phyloP scores from a whole-genome alignment of 2,113 vertebrate genomes.

The Scartelaos histophorus region DNA sequence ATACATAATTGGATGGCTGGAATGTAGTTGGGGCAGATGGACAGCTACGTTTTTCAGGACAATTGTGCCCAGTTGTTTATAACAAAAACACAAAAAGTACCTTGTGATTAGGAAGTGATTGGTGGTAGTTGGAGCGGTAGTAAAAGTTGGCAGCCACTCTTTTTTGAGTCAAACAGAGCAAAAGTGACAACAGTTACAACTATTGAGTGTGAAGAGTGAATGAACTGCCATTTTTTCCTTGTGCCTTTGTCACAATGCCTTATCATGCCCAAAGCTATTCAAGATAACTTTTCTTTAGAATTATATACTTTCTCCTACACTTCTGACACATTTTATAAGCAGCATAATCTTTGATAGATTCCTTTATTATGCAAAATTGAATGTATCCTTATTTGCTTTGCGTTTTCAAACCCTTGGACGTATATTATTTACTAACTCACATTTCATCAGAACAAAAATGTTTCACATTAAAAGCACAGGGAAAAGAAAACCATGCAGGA shows the following conservation, averaged over 20 bases:
- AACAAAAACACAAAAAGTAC: no score
- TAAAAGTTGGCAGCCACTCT: no score
- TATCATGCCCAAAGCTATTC: not conserved
- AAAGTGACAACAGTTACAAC: no score
- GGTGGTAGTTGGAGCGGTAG: no score
- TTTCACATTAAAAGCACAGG: conserved; percentile 13
- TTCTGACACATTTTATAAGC: conserved; percentile 1
- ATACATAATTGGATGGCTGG: no score
- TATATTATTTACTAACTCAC: conserved; percentile 47
- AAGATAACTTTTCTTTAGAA: not conserved
- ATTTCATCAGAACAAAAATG: not conserved
- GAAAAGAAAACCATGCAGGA: conserved; percentile 1
- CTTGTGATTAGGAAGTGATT: no score
- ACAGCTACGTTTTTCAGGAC: no score
- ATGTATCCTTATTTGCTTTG: conserved; percentile 34
- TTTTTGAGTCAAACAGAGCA: no score
- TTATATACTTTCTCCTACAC: not conserved
- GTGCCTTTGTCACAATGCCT: not conserved
- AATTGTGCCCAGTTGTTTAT: no score
- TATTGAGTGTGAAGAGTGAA: no score
- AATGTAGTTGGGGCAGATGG: no score
- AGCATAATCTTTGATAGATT: conserved; percentile 16
- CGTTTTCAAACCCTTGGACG: conserved; percentile 16
- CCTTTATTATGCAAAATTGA: conserved; percentile 46
- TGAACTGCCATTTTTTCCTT: not conserved